These are phyloP conservation scores for Eptesicus fuscus DNA, from an alignment of 2,113 vertebrate species.

Conservation along the genomic window DNA sequence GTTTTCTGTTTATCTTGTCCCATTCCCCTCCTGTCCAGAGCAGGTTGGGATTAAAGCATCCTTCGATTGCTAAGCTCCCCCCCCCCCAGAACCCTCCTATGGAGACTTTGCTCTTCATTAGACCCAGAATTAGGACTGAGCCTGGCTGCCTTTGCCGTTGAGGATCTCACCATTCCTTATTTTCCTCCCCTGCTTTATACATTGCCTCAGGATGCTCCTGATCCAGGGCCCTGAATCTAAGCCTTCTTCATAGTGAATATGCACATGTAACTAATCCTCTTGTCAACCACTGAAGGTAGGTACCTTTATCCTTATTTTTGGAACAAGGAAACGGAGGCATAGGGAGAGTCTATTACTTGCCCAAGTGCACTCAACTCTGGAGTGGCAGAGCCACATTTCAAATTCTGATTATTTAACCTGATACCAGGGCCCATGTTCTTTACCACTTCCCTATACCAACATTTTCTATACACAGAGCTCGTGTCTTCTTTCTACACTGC, in stretches of 20 bases:
- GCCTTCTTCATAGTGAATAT: background rate
- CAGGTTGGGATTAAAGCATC: background rate
- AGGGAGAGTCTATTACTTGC: background rate
- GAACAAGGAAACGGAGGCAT: background rate
- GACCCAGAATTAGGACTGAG: background rate
- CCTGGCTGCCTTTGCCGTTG: background rate
- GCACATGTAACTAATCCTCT: background rate
- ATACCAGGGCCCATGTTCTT: background rate
- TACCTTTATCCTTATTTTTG: background rate
- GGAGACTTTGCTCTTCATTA: background rate
- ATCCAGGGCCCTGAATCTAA: background rate
- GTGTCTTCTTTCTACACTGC: background rate
- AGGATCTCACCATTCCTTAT: background rate
- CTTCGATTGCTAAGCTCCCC: background rate
- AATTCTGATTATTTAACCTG: background rate
- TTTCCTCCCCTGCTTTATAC: background rate
- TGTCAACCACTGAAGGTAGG: background rate
- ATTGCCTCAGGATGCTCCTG: background rate
- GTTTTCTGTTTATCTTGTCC: background rate
- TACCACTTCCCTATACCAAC: background rate
- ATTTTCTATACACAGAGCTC: background rate
- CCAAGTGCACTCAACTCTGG: background rate
- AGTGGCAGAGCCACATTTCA: background rate
- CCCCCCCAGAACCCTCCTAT: background rate
- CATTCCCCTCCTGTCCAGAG: background rate